phyloP scores from a whole-genome alignment of 1,140 invertebrate genomes.

The Eulimnadia texana region DNA sequence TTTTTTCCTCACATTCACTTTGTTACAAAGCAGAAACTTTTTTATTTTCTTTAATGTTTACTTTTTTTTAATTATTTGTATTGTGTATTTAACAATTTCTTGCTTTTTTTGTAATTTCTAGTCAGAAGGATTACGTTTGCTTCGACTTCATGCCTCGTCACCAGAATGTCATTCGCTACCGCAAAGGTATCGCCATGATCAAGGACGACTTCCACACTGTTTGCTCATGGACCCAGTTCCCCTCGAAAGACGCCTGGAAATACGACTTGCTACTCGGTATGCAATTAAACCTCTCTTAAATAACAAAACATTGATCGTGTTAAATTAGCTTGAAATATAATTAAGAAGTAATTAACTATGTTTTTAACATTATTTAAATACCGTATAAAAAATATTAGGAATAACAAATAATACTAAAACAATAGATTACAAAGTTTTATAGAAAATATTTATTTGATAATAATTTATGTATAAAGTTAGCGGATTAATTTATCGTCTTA shows the following conservation, averaged over 20 bases:
- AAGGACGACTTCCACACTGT: slow-evolving; percentile 79
- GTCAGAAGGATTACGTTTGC: slow-evolving; percentile 94
- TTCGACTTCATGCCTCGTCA: slow-evolving; percentile 91
- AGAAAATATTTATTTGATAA: too few species aligned
- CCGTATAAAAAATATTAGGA: too few species aligned
- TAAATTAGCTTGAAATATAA: not conserved
- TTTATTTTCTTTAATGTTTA: too few species aligned
- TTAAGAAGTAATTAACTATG: not conserved
- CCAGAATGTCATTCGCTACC: slow-evolving; percentile 87
- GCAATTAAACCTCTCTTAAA: not conserved
- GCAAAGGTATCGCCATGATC: slow-evolving; percentile 77
- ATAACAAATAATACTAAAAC: too few species aligned
- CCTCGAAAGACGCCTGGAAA: slow-evolving; percentile 67
- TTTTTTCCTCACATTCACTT: too few species aligned
- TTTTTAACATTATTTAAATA: slow-evolving; percentile 3
- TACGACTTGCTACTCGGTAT: slow-evolving; percentile 67
- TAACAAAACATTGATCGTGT: not conserved
- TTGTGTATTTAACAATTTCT: too few species aligned
- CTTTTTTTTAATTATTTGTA: too few species aligned
- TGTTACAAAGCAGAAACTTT: too few species aligned
- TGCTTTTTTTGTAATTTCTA: slow-evolving; percentile 33
- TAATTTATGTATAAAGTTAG: too few species aligned
- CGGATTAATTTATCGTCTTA: too few species aligned
- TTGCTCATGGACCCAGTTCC: slow-evolving; percentile 85
- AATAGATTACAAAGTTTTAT: too few species aligned